phyloP scores from a whole-genome alignment of 2,888 invertebrate genomes.

The Drosophila atroscutellata region DNA sequence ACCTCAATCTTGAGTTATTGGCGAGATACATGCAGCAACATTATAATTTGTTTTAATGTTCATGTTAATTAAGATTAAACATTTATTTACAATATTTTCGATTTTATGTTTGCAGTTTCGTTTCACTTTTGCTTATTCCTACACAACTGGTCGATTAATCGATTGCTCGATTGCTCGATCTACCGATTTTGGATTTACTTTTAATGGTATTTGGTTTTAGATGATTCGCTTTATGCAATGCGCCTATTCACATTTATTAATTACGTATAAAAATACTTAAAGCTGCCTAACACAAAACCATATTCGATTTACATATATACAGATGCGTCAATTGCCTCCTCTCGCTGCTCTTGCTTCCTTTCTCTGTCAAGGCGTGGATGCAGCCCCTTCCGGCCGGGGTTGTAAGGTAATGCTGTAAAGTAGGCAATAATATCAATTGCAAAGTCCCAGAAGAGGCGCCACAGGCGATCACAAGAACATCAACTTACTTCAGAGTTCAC shows the following conservation, averaged over 20 bases:
- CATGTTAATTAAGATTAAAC: constrained; percentile 70
- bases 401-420: constrained; percentile 24
- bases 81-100: constrained; percentile 72
- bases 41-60: constrained; percentile 3
- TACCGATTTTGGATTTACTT: constrained; percentile 31
- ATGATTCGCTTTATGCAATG: constrained; percentile 23
- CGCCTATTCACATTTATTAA: constrained; percentile 53
- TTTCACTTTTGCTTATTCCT: constrained; percentile 53
- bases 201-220: constrained; percentile 25
- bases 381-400: not conserved
- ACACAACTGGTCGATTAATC: constrained; percentile 31
- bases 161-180: constrained; percentile 4
- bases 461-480: not conserved
- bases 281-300: constrained; percentile 60
- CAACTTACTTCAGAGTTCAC: constrained; percentile 43
- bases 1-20: not conserved
- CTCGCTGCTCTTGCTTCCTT: not conserved
- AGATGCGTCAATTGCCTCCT: constrained; percentile 32
- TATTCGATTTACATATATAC: constrained; percentile 74
- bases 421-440: constrained; percentile 50
- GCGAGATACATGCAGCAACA: constrained; percentile 27
- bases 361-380: constrained; percentile 19
- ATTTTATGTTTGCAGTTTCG: constrained; percentile 56
- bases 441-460: constrained; percentile 11
- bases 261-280: constrained; percentile 81